Evolutionary conservation across 2,888 invertebrate genomes (phyloP).

Genomic region (Linyphia triangularis): DNA sequence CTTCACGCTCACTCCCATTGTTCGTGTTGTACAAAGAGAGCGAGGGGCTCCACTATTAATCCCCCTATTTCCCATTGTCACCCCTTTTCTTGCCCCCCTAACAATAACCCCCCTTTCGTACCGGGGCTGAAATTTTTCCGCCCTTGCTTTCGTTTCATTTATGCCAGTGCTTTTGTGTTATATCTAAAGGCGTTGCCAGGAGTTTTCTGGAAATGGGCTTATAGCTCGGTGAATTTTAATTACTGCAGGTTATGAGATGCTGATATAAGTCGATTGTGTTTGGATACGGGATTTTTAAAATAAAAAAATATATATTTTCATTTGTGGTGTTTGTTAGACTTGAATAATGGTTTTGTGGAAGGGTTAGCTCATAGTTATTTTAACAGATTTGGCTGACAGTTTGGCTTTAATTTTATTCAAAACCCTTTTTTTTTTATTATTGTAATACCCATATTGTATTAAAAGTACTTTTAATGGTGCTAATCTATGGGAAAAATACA

Average conservation of each 20-base stretch:
- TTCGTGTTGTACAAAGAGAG: constrained; percentile 51
- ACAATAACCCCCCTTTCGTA: constrained; percentile 54
- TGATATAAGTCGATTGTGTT: constrained; percentile 27
- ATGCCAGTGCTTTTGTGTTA: background rate
- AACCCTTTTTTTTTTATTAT: too few relatives aligned
- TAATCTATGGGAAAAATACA: too few relatives aligned
- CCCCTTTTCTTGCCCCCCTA: constrained; percentile 26
- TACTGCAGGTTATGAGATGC: constrained; percentile 45
- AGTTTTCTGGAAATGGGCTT: background rate
- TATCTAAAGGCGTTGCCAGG: background rate
- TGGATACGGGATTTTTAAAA: background rate
- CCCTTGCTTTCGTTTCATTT: constrained; percentile 6
- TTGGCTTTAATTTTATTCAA: too few relatives aligned
- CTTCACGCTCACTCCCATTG: constrained; percentile 54
- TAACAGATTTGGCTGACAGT: too few relatives aligned
- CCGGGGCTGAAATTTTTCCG: constrained; percentile 45
- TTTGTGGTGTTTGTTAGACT: background rate
- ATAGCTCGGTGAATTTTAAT: constrained; percentile 48
- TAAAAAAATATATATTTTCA: background rate
- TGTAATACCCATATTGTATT: too few relatives aligned
- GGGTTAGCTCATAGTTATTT: too few relatives aligned
- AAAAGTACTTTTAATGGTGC: too few relatives aligned
- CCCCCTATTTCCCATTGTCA: constrained; percentile 65
- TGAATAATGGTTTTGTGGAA: background rate
- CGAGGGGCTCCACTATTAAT: constrained; percentile 64